phyloP scores from a whole-genome alignment of 2,113 vertebrate genomes.

The Ciconia stormi region DNA sequence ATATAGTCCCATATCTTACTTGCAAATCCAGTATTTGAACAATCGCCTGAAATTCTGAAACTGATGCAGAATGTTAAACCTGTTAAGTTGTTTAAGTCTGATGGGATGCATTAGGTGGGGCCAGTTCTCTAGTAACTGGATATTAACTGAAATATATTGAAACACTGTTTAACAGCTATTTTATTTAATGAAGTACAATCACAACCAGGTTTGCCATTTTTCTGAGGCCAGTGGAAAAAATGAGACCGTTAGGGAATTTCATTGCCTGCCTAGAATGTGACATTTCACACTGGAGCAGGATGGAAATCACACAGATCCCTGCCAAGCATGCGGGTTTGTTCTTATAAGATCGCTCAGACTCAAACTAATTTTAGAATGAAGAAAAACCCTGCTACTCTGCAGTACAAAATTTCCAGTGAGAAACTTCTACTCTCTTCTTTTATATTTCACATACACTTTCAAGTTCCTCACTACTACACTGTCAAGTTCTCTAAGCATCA shows the following conservation, averaged over 20 bases:
- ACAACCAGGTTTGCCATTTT: constrained; percentile 47
- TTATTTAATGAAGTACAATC: constrained; percentile 57
- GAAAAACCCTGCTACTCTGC: not conserved
- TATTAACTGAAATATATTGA: constrained; percentile 46
- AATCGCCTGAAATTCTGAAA: not conserved
- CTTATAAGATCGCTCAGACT: constrained; percentile 12
- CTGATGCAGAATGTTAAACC: not conserved
- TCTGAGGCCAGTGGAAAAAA: constrained; percentile 33
- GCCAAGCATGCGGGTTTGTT: constrained; percentile 21
- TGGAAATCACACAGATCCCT: constrained; percentile 1
- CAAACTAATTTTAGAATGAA: constrained; percentile 58
- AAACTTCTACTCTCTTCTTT: constrained; percentile 24
- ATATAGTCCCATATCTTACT: not conserved
- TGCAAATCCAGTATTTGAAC: not conserved
- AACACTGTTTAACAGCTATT: constrained; percentile 46
- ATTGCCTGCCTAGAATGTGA: constrained; percentile 1
- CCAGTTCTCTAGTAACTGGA: not conserved
- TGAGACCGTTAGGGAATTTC: constrained; percentile 24
- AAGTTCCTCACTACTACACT: not conserved
- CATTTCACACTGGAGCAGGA: constrained; percentile 21
- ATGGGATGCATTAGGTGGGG: not conserved
- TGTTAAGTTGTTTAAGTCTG: not conserved
- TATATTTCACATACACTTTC: not conserved
- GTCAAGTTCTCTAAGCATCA: constrained; percentile 41
- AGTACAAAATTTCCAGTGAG: constrained; percentile 21